Base-by-base conservation (phyloP, 2,113 vertebrate genomes). In the Empidonax traillii region DNA sequence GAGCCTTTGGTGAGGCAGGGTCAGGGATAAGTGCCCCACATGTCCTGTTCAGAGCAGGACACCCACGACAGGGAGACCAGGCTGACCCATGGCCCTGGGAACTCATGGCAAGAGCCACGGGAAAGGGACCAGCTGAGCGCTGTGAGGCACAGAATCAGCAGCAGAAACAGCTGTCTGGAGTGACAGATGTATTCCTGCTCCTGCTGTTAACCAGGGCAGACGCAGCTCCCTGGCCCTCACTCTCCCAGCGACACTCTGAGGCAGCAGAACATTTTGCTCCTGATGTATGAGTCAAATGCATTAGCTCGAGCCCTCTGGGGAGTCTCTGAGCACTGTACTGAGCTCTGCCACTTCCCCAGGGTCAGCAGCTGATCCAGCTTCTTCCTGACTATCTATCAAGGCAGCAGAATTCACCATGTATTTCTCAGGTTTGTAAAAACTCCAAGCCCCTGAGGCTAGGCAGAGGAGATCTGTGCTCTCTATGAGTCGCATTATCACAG, bases 381-480 rank as follows among this genome's bases (percentile, higher is more conserved):
- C 75, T 49, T 58, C 33, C 82, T 14, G 3, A 41, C 47, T 52
- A 30, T 14, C 78, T 90, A 85, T 75, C 79, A 53, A 31, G 37
- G 85, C 66, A 41, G 51, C 21, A 83, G 91, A 63, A 86, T 59
- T 72, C 78, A 69, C 67, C 16, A 44, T 4, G 0, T n/a, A 44
- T 61, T 71, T 46, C 56, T 30, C 27, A 33, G 43, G 47, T 85
- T 81, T 68, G 28, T 8, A 47, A 59, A 46, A 0, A 12, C 59
- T 8, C 53, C 0, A 8, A 67, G 59, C 19, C 30, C 31, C 28
- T 0, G 0, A 35, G 66, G 25, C 19, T 39, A 53, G 51, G 51
- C 10, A 25, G 59, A 43, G 55, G 25, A 77, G 33, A 31, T 11
- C 6, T 33, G 3, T 3, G 49, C 17, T 68, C 23, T 43, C 37